Conservation (phyloP, 2,888 invertebrate genomes). For the Acheta domesticus region DNA sequence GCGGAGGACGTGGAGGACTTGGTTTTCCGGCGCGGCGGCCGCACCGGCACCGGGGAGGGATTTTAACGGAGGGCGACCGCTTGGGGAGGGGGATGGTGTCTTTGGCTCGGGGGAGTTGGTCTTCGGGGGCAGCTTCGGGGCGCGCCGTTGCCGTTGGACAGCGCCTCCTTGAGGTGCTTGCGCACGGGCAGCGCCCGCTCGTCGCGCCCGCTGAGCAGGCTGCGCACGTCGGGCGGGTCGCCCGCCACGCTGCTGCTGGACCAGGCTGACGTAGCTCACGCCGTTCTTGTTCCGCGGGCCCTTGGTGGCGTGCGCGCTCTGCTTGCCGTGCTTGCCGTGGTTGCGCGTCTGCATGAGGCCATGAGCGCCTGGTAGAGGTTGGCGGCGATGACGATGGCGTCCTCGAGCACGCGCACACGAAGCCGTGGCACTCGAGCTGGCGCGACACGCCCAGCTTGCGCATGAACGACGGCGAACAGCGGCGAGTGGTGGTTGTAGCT, state of each 20-base stretch:
- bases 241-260: conserved; percentile 57
- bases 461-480: conserved; percentile 87
- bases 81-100: neutral
- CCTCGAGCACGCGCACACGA: conserved; percentile 84
- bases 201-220: neutral
- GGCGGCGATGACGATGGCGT: conserved; percentile 87
- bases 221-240: conserved; percentile 36
- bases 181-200: neutral
- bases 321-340: neutral
- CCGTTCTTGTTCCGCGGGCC: conserved; percentile 52
- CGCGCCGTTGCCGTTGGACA: neutral
- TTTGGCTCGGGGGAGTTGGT: neutral
- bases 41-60: conserved; percentile 52
- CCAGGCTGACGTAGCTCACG: conserved; percentile 71
- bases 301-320: conserved; percentile 21
- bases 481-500: conserved; percentile 62
- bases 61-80: conserved; percentile 19
- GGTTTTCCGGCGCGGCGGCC: conserved; percentile 74
- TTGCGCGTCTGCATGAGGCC: conserved; percentile 60
- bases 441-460: conserved; percentile 68
- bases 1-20: conserved; percentile 61
- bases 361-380: conserved; percentile 85
- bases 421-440: conserved; percentile 85
- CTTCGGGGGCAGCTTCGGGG: conserved; percentile 18
- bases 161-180: neutral